phyloP scores from a whole-genome alignment of 2,888 invertebrate species.

The Polia nebulosa region DNA sequence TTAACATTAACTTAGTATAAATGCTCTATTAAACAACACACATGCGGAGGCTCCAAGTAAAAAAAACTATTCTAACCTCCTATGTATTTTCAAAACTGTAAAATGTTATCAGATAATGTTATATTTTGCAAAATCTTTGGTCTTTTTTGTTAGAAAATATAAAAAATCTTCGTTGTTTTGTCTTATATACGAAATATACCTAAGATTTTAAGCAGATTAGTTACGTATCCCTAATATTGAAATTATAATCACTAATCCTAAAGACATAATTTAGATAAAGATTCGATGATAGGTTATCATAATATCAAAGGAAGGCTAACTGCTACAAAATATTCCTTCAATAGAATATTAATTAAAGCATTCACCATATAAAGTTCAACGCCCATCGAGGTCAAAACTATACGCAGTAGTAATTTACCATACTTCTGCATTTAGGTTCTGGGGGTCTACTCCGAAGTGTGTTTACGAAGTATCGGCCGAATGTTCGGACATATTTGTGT shows the following conservation, averaged over 20 bases:
- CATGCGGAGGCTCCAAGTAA: conserved; percentile 56
- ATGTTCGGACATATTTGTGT: no score
- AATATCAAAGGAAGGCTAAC: not conserved
- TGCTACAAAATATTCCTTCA: conserved; percentile 13
- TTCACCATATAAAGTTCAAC: conserved; percentile 18
- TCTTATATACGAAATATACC: not conserved
- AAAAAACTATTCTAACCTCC: conserved; percentile 50
- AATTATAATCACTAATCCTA: conserved; percentile 12
- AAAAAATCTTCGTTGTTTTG: not conserved
- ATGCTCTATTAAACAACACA: conserved; percentile 59
- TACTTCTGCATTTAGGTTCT: no score
- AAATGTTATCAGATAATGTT: conserved; percentile 27
- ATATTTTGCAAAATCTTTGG: conserved; percentile 40
- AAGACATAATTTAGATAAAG: conserved; percentile 1
- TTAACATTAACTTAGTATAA: conserved; percentile 70
- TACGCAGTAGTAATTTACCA: not conserved
- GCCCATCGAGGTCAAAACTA: not conserved
- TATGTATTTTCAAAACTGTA: conserved; percentile 19
- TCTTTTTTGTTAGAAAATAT: conserved; percentile 18
- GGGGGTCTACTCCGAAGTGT: no score
- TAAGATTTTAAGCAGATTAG: conserved; percentile 16
- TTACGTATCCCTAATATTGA: conserved; percentile 10
- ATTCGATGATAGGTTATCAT: not conserved
- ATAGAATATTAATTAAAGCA: conserved; percentile 51
- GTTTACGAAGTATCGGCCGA: no score